phyloP scores from a whole-genome alignment of 92 coral and sea anemone species.

The Bergia puertoricense region DNA sequence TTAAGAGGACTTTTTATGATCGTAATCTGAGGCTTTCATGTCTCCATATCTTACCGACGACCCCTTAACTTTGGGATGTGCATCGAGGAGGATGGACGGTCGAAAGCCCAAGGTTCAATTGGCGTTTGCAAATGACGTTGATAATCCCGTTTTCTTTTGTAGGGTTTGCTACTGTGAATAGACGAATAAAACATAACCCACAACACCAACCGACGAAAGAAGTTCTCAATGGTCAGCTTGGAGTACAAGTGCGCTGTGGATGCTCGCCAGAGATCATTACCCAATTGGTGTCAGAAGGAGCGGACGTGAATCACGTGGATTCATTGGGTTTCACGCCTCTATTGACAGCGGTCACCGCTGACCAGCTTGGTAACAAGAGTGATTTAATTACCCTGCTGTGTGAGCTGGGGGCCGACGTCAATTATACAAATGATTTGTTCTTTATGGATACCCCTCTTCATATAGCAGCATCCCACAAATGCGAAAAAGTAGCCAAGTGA shows the following conservation, averaged over 20 bases:
- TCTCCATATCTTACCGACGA: too few species aligned
- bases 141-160: background rate
- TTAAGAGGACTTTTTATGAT: too few species aligned
- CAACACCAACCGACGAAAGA: slow-evolving; percentile 38
- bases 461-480: slow-evolving; percentile 59
- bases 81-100: too few species aligned
- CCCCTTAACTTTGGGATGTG: too few species aligned
- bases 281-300: slow-evolving; percentile 67
- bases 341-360: slow-evolving; percentile 57
- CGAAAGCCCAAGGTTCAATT: too few species aligned
- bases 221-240: slow-evolving; percentile 53
- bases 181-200: slow-evolving; percentile 38
- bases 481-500: background rate
- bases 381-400: slow-evolving; percentile 59
- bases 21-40: too few species aligned
- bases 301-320: slow-evolving; percentile 68
- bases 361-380: slow-evolving; percentile 31
- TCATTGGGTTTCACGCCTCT: slow-evolving; percentile 71
- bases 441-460: slow-evolving; percentile 86
- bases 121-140: background rate
- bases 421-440: slow-evolving; percentile 66
- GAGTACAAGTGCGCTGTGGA: slow-evolving; percentile 58
- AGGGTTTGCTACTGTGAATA: slow-evolving; percentile 20
- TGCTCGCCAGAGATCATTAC: slow-evolving; percentile 44
- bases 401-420: slow-evolving; percentile 84